Base-by-base conservation (phyloP, 2,888 invertebrate species). In the Rotaria socialis region DNA sequence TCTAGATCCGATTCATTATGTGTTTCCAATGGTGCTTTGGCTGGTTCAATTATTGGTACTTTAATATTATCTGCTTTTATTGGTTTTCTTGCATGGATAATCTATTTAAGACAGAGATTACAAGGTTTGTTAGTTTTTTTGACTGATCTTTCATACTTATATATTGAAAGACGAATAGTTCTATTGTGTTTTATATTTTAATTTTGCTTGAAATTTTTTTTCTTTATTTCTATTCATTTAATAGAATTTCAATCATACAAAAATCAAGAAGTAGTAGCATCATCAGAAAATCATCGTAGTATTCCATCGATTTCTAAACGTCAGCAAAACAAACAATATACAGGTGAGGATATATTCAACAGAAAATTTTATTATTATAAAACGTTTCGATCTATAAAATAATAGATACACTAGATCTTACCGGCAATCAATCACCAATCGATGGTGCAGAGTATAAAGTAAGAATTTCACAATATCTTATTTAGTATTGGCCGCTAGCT, bases 11-110 rank as follows among this genome's bases (percentile, higher is more conserved):
- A 80, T 80, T 0, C n/a, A 47, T 4, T 24, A 47, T 80, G 80
- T 80, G 11, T 80, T 24, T n/a, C 80, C 47, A 80, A 80, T 80
- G 80, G 80, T 7, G 80, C 80, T 24, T 24, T 80, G 16, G 47
- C 35, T n/a, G 80, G 80, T 43, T 80, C 80, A 24, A 80, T 80
- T 47, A 80, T 80, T 43, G 80, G 47, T 80, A 80, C 80, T 10
- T 47, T 80, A 80, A 41, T 80, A 47, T 22, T 80, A n/a, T 80
- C 80, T 24, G 22, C 24, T 24, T 80, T 80, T 24, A n/a, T 43
- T 22, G 80, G 19, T 16, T 80, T 80, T 80, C 47, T 80, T 11
- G 47, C 24, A 80, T 80, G 47, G 43, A 24, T 80, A 47, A n/a
- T 80, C 11, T 80, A 80, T 80, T 24, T 80, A 47, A 47, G 80